Percentiles rank a stretch among this genome's conserved stretches.
Conservation (phyloP, 2,888 invertebrate genomes). For the Tuberolachnus salignus region DNA sequence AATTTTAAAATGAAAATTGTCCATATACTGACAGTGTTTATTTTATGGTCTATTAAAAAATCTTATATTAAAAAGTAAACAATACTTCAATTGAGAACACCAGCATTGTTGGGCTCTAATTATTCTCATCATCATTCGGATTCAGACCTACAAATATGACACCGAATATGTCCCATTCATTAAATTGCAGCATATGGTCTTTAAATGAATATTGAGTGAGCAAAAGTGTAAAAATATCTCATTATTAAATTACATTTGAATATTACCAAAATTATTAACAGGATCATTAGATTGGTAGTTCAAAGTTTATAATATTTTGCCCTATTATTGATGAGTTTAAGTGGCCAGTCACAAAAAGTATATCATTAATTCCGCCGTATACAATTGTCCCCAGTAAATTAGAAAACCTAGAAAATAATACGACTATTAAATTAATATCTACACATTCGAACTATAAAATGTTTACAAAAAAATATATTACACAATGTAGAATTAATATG, state of each 20-base stretch:
- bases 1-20: not conserved
- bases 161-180: conserved; percentile 47
- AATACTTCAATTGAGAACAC: conserved; percentile 33
- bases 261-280: conserved; percentile 18
- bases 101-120: conserved; percentile 49
- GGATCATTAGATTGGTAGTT: conserved; percentile 65
- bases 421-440: too few relatives aligned
- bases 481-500: too few relatives aligned
- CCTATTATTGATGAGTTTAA: too few relatives aligned
- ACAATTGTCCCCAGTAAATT: too few relatives aligned
- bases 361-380: too few relatives aligned
- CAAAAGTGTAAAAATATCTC: not conserved
- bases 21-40: not conserved
- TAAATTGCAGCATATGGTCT: conserved; percentile 58
- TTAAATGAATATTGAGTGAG: conserved; percentile 56
- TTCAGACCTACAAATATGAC: conserved; percentile 47
- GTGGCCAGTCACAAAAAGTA: too few relatives aligned
- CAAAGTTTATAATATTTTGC: too few relatives aligned
- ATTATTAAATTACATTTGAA: not conserved
- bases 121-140: conserved; percentile 54
- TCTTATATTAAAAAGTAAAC: conserved; percentile 55
- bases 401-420: too few relatives aligned
- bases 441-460: too few relatives aligned
- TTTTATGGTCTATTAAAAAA: conserved; percentile 59
- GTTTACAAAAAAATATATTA: too few relatives aligned